Percentiles rank a stretch among this genome's conserved stretches.
Conservation (phyloP, 2,888 invertebrate genomes). For the Chirona hameri region DNA sequence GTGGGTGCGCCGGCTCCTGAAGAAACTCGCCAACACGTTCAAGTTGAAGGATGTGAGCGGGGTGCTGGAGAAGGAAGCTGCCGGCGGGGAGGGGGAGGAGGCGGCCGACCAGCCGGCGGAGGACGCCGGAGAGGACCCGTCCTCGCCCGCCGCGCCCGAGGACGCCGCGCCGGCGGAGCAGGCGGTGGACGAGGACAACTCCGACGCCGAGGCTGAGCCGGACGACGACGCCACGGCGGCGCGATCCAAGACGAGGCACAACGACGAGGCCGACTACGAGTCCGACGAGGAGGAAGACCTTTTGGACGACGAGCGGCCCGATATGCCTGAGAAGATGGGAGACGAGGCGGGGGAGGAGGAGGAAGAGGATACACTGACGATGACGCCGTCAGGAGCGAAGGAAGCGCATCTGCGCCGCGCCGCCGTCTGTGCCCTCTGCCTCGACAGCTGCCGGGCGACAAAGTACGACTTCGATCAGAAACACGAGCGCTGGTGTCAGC, state of each 20-base stretch:
- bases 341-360: constrained; percentile 50
- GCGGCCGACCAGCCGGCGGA: constrained; percentile 29
- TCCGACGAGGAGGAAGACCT: constrained; percentile 51
- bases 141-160: background rate
- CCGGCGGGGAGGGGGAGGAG: background rate
- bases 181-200: constrained; percentile 54
- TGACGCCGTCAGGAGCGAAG: constrained; percentile 34
- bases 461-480: constrained; percentile 37
- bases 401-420: constrained; percentile 34
- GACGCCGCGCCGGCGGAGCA: constrained; percentile 39
- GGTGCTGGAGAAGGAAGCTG: constrained; percentile 7
- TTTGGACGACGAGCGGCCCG: constrained; percentile 40
- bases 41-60: constrained; percentile 38
- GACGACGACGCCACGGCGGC: constrained; percentile 53
- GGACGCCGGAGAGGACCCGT: background rate
- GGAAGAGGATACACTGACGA: constrained; percentile 45
- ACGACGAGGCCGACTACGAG: constrained; percentile 54
- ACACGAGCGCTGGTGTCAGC: constrained; percentile 30
- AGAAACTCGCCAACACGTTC: constrained; percentile 42
- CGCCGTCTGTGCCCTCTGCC: constrained; percentile 31
- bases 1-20: constrained; percentile 53
- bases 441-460: constrained; percentile 25
- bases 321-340: constrained; percentile 40
- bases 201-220: constrained; percentile 59
- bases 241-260: constrained; percentile 48